Conservation (phyloP, 2,113 vertebrate genomes). For the Gavia stellata region DNA sequence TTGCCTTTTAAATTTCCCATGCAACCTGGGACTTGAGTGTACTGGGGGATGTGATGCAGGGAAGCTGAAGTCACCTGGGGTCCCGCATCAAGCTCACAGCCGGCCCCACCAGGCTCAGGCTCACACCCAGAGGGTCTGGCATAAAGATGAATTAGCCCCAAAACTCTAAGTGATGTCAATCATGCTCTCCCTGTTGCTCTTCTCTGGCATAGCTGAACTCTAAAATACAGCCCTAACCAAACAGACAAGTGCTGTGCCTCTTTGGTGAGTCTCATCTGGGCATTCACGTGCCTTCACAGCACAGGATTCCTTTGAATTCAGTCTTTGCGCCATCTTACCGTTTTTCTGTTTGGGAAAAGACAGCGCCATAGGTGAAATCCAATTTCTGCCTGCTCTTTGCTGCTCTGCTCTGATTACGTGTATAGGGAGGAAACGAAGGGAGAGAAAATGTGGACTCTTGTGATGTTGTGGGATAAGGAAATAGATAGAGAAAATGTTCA, state of each 20-base stretch:
- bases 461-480: background rate
- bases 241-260: background rate
- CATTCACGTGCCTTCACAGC: fast-evolving
- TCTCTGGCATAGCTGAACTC: background rate
- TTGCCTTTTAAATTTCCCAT: background rate
- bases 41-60: background rate
- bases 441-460: background rate
- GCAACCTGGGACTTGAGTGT: background rate
- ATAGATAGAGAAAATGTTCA: background rate
- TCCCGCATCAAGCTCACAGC: background rate
- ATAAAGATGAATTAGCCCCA: background rate
- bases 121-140: background rate
- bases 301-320: background rate
- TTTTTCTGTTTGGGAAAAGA: background rate
- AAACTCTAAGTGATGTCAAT: background rate
- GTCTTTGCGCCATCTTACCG: background rate
- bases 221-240: background rate
- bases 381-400: background rate
- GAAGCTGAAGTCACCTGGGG: background rate
- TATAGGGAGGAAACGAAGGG: background rate
- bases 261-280: background rate
- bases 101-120: background rate
- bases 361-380: background rate
- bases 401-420: background rate
- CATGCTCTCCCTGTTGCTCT: background rate